phyloP scores from a whole-genome alignment of 2,797 vertebrate genomes.

The Falco cherrug region DNA sequence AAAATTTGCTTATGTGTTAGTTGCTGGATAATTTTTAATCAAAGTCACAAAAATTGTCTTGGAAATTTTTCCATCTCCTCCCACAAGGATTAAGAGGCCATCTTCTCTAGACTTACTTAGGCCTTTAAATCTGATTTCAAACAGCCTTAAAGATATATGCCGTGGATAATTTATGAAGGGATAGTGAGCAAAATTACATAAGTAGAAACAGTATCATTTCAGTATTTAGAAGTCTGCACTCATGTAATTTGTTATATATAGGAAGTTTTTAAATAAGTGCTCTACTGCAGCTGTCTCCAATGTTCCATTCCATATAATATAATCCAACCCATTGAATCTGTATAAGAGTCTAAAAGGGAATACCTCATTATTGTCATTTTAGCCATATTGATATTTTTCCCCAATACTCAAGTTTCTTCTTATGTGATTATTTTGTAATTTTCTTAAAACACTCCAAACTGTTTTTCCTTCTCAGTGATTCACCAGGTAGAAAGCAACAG shows the following conservation, averaged over 20 bases:
- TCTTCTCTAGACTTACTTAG: background rate
- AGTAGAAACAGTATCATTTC: background rate
- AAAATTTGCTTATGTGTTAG: background rate
- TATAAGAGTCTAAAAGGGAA: background rate
- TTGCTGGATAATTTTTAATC: background rate
- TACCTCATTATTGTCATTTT: background rate
- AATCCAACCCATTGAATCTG: background rate
- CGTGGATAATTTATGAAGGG: background rate
- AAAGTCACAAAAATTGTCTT: background rate
- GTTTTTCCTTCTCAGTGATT: background rate
- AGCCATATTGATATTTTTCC: background rate
- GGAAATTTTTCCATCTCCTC: background rate
- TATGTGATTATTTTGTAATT: background rate
- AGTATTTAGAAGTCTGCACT: background rate
- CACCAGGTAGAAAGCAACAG: too few relatives aligned
- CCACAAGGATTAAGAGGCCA: background rate
- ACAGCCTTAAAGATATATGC: background rate
- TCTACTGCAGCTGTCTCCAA: background rate
- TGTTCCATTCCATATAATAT: background rate
- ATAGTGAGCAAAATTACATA: background rate
- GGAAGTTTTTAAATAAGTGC: background rate
- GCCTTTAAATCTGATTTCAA: background rate
- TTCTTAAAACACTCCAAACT: background rate
- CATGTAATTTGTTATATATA: background rate
- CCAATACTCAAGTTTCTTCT: background rate